These are phyloP conservation scores for Psylliodes chrysocephalus DNA, from an alignment of 2,888 invertebrate species.

Conservation along the genomic window DNA sequence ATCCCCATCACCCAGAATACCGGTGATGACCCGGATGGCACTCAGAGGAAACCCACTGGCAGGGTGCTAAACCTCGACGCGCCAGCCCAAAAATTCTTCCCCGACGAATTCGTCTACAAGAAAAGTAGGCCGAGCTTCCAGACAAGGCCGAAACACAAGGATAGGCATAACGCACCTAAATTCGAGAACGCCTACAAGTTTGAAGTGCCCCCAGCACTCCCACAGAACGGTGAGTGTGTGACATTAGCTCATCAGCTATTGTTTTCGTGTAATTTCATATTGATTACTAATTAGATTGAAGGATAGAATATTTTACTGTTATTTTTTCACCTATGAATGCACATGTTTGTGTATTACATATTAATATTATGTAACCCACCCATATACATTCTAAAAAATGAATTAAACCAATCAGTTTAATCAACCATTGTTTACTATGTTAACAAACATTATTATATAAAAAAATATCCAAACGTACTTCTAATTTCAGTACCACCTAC, in stretches of 20 bases:
- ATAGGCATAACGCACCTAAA: constrained; percentile 31
- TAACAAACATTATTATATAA: no score
- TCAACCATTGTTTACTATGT: no score
- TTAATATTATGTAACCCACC: not conserved
- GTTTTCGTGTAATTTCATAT: no score
- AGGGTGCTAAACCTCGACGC: constrained; percentile 58
- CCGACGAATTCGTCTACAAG: constrained; percentile 52
- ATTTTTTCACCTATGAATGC: not conserved
- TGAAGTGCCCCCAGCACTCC: constrained; percentile 51
- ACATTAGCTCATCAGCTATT: no score
- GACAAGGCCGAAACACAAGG: constrained; percentile 52
- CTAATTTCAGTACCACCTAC: not conserved
- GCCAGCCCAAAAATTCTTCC: constrained; percentile 53
- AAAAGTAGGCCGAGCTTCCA: constrained; percentile 48
- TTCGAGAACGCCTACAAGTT: constrained; percentile 51
- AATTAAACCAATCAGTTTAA: not conserved
- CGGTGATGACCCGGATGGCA: constrained; percentile 7
- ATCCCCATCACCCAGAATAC: constrained; percentile 64
- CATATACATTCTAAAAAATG: not conserved
- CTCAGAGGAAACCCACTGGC: constrained; percentile 48
- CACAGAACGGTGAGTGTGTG: constrained; percentile 40
- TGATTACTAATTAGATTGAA: no score
- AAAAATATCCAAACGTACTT: no score
- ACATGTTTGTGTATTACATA: not conserved
- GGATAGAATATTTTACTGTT: no score